Conservation (phyloP, 2,888 invertebrate genomes). For the Ornithoptera priamus region DNA sequence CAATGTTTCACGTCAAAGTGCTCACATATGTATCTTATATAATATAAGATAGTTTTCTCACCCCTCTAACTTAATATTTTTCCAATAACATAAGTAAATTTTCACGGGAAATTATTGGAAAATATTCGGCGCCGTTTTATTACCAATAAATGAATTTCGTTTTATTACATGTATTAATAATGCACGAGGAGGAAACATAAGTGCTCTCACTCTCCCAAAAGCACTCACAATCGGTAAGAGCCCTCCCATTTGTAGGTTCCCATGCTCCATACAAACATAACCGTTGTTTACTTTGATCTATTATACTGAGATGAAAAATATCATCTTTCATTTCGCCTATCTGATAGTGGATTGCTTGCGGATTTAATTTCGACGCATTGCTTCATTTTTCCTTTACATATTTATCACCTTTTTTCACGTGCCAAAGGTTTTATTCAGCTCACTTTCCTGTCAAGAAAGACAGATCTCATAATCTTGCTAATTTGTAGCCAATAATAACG, state of each 20-base stretch:
- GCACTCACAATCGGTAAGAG: conserved; percentile 14
- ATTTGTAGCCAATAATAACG: no score
- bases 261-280: conserved; percentile 6
- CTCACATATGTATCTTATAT: no score
- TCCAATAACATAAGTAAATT: background rate
- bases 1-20: no score
- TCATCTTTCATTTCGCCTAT: background rate
- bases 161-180: conserved; percentile 18
- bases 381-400: background rate
- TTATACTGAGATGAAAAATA: conserved; percentile 11
- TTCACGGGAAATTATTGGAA: conserved; percentile 3
- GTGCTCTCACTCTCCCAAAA: conserved; percentile 11
- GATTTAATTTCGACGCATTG: background rate
- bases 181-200: conserved; percentile 19
- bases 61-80: background rate
- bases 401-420: background rate
- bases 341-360: background rate
- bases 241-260: conserved; percentile 16
- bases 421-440: no score
- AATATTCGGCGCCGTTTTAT: conserved; percentile 7
- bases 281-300: conserved; percentile 5
- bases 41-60: no score
- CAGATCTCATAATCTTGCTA: no score
- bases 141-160: conserved; percentile 12
- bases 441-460: no score